Evolutionary conservation across 2,797 vertebrate species (phyloP), one percentile per base, ranked within the genome.

Genomic region (Zalophus californianus): DNA sequence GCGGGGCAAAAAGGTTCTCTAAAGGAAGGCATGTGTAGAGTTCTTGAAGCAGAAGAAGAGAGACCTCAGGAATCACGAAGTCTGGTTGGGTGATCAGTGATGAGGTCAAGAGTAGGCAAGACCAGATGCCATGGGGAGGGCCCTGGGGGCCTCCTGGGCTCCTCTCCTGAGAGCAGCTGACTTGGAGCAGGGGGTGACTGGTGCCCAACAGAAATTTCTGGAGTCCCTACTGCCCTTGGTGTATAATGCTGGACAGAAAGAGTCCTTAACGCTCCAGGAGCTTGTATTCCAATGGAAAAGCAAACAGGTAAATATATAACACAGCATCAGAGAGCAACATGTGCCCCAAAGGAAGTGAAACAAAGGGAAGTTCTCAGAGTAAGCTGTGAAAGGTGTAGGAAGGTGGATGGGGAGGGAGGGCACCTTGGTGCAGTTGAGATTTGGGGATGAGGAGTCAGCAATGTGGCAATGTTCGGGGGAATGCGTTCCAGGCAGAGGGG

Each of bases 51-150:
- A 8, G 50, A 60, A 75, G 32, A 9, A 13, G 16, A 86, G 38
- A 21, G 32, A 52, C 38, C 68, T 25, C 68, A 0, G 35, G 29
- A 54, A 25, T 58, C 16, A 35, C 29, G 25, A 27, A 0, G 70
- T 48, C 25, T 32, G 78, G 50, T 20, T 15, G 52, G 58, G 35
- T 15, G 21, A 20, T 6, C 23, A 29, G 12, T 12, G 8, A 23
- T 6, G 58, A 23, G 23, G 32, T 82, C 35, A 50, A 41, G 56
- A 73, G 56, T 3, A 15, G 48, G 8, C 38, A 78, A 41, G 80
- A 77, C 38, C 80, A 50, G 29, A 14, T 1, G 0, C 29, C 2
- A 0, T 0, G 11, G 20, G 44, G 27, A 8, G 38, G 23, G 29
- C 32, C 8, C 35, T 27, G 35, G 4, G 23, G 58, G 2, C 23